Evolutionary conservation across 2,888 invertebrate species (phyloP), one percentile per base, ranked within the genome.

Genomic region (Plebejus melissa): DNA sequence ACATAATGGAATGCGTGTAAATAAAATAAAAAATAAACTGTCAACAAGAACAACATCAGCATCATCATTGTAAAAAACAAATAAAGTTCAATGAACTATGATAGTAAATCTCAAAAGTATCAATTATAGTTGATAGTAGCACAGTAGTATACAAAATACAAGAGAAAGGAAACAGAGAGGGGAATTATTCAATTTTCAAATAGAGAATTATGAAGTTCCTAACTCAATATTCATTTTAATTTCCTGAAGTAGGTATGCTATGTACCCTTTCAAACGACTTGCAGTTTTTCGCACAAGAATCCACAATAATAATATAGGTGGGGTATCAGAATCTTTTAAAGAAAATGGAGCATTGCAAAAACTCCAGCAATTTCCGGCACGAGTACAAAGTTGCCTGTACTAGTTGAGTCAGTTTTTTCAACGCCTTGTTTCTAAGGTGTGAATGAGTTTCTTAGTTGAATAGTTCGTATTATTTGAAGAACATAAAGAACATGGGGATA

Each of bases 1-100:
- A 75, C 75, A 76, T 75, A 74, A 76, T 75, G 76, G 76, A 65
- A 32, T 75, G 71, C 70, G 32, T 32, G 71, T 28, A 28, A 57
- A 60, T 76, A 46, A 41, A 71, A 70, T 70, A 70, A 70, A 41
- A 65, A 65, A 65, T 32, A 60, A 60, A 36, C 16, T 65, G 65
- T 65, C 65, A 65, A 65, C 65, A 36, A 65, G 1, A 28, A 13
- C 4, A 13, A 13, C 32, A 65, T 36, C 32, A 65, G 32, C 32
- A 32, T 65, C 32, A 65, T 16, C 32, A 4, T 13, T 32, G 65
- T 36, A 13, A 32, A 4, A 65, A 36, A 60, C 28, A 65, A 13
- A 65, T 41, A 7, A 65, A 36, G 65, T 65, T 65, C 1, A 65
- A 65, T 32, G 32, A 65, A 65, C 65, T 32, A 16, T 65, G 65